Evolutionary conservation across 2,797 vertebrate genomes (phyloP), one percentile per base, ranked within the genome.

Genomic region (Semaprochilodus insignis): DNA sequence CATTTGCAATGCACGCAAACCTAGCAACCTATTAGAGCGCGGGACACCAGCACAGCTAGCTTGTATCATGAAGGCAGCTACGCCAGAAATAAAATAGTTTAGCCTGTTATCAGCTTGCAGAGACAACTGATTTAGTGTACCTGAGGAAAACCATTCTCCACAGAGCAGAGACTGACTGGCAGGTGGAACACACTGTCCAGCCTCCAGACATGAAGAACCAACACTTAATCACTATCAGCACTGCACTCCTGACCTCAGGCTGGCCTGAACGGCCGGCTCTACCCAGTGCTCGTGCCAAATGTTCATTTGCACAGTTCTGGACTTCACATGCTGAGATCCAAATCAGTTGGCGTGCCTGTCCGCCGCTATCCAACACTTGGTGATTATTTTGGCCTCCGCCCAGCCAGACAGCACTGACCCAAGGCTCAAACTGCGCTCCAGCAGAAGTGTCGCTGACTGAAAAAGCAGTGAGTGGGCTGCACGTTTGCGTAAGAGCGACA

Each of bases 301-400:
- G 59, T 77, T 81, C 78, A 74, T 81, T 76, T 70, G 34, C 1
- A 2, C 62, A 13, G n/a, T 52, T 78, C 59, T 51, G 62, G 52
- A 67, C 80, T 74, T 74, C 51, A 81, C 83, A 27, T 55, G n/a
- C 23, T 52, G 40, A 78, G 83, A 81, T 85, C 80, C 63, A 67
- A 78, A 81, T 85, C 83, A 81, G 83, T 69, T 79, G 62, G 59
- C 80, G 65, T 69, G 74, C 67, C 51, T 77, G 36, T 85, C 75
- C 54, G 51, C 74, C 36, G 36, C 74, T 67, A 67, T 77, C 71
- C 60, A 78, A 71, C 60, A 34, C 57, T 74, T 21, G 8, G 6
- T 74, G 72, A 59, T 74, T 74, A 74, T 21, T 36, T 74, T 55
- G 72, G 72, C 51, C 51, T n/a, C 6, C 0, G 52, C 14, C 72